Conservation (phyloP, 1,140 invertebrate genomes). For the Dendroctonus ponderosae region DNA sequence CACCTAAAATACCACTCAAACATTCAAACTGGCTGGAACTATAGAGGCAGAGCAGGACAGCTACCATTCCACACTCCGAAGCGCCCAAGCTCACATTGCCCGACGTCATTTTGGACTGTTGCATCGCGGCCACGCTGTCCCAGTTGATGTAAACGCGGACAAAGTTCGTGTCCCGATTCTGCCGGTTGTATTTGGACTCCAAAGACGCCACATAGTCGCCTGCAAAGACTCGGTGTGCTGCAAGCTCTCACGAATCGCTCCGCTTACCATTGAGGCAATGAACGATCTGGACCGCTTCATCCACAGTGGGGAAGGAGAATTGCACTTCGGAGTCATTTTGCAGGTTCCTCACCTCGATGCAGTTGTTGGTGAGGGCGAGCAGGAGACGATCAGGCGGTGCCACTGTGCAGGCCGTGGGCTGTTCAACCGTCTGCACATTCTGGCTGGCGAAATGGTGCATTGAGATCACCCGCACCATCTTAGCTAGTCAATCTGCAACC, state of each 20-base stretch:
- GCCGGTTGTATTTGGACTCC: conserved; percentile 61
- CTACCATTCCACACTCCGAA: conserved; percentile 49
- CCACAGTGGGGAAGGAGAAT: conserved; percentile 65
- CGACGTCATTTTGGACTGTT: conserved; percentile 50
- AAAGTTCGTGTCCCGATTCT: conserved; percentile 56
- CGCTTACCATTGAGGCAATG: conserved; percentile 59
- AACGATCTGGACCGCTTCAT: conserved; percentile 59
- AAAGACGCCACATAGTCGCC: conserved; percentile 63
- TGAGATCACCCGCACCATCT: conserved; percentile 69
- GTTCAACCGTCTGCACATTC: conserved; percentile 64
- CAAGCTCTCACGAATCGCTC: not conserved
- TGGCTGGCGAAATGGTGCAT: conserved; percentile 69
- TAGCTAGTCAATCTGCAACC: too few relatives aligned
- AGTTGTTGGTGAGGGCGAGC: conserved; percentile 59
- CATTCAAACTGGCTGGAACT: not conserved
- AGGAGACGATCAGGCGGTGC: conserved; percentile 58
- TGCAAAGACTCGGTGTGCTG: conserved; percentile 34
- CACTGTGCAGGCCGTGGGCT: conserved; percentile 61
- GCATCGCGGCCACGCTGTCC: conserved; percentile 51
- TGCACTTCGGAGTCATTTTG: conserved; percentile 50
- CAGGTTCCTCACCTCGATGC: conserved; percentile 63
- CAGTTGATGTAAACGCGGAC: conserved; percentile 67
- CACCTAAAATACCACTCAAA: conserved; percentile 35
- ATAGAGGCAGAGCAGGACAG: not conserved
- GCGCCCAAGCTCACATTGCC: conserved; percentile 47